A percentile compares a stretch with the other conserved stretches of the same genome.
These are phyloP conservation scores for Ormyrus nitidulus DNA, from an alignment of 2,888 invertebrate genomes.

Conservation along the genomic window DNA sequence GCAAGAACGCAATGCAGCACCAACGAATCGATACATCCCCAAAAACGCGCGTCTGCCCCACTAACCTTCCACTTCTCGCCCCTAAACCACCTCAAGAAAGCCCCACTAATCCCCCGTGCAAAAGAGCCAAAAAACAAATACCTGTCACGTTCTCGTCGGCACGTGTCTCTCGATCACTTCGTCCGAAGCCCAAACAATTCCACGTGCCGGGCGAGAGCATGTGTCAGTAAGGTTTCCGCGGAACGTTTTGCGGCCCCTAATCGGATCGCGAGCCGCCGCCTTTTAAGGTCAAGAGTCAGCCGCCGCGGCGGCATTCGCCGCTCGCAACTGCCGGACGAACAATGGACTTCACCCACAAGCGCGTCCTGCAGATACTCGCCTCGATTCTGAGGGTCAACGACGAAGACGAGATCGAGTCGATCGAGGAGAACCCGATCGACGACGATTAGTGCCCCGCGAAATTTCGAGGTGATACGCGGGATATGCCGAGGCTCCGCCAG, in stretches of 20 bases:
- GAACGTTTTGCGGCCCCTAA: conserved; percentile 62
- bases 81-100: no score
- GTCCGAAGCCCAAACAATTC: conserved; percentile 59
- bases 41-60: no score
- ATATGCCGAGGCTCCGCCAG: no score
- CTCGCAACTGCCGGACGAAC: conserved; percentile 58
- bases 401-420: conserved; percentile 61
- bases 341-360: conserved; percentile 71
- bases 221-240: conserved; percentile 65
- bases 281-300: conserved; percentile 69
- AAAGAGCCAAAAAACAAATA: background rate
- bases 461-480: no score
- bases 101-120: no score
- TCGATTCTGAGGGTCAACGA: conserved; percentile 63
- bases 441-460: conserved; percentile 16
- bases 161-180: conserved; percentile 46
- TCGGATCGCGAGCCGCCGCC: conserved; percentile 62
- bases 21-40: no score
- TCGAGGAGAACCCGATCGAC: conserved; percentile 59
- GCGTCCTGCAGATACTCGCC: conserved; percentile 67
- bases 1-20: no score
- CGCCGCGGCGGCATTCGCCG: conserved; percentile 61
- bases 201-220: conserved; percentile 57
- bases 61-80: no score
- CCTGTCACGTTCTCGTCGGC: conserved; percentile 5